A percentile compares a stretch with the other conserved stretches of the same genome.
These are phyloP conservation scores for Recurvirostra avosetta DNA, from an alignment of 2,113 vertebrate species.

Conservation along the genomic window DNA sequence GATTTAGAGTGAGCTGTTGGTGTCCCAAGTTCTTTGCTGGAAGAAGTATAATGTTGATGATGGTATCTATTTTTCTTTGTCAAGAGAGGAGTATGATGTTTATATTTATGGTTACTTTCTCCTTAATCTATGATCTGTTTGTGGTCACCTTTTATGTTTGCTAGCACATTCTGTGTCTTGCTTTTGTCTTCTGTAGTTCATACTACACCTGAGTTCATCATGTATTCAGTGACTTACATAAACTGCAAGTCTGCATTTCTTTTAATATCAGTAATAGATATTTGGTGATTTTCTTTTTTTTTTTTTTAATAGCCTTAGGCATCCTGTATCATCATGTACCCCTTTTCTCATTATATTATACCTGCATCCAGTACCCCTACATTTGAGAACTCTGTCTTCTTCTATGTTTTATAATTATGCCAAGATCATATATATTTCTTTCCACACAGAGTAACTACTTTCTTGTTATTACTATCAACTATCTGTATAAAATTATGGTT, in stretches of 20 bases:
- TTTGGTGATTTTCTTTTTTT: background rate
- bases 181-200: background rate
- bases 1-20: background rate
- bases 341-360: background rate
- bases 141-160: background rate
- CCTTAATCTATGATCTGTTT: background rate
- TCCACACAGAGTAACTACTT: background rate
- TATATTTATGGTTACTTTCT: background rate
- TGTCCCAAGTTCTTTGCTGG: background rate
- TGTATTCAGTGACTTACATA: background rate
- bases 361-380: background rate
- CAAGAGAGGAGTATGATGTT: background rate
- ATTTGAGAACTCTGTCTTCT: background rate
- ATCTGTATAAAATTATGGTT: background rate
- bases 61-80: background rate
- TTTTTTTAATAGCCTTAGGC: background rate
- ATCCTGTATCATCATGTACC: background rate
- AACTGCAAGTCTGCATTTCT: background rate
- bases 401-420: background rate
- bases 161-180: background rate
- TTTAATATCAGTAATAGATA: background rate
- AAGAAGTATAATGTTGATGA: background rate
- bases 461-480: background rate
- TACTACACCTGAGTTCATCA: background rate
- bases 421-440: background rate